These are phyloP conservation scores for Xestia c-nigrum DNA, from an alignment of 2,888 invertebrate genomes.

Conservation along the genomic window DNA sequence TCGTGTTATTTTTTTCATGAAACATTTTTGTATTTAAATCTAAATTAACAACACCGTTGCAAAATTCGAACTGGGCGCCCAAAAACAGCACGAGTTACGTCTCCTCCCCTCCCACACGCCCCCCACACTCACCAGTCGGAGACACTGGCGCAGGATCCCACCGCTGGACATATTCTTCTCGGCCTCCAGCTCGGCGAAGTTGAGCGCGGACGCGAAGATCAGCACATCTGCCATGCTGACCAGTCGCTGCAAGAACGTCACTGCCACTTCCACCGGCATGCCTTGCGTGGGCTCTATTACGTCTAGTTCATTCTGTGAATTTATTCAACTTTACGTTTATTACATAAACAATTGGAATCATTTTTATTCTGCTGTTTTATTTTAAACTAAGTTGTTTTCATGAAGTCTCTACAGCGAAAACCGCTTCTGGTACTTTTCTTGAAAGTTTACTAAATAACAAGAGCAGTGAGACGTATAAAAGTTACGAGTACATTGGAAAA, in stretches of 20 bases:
- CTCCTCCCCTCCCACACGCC: too few relatives aligned
- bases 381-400: not conserved
- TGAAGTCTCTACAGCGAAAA: not conserved
- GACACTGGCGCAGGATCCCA: constrained; percentile 99
- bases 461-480: not conserved
- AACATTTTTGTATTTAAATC: not conserved
- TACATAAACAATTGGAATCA: not conserved
- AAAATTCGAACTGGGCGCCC: not conserved
- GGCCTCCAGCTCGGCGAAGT: constrained; percentile 99
- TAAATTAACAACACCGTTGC: not conserved
- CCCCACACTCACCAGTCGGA: constrained; percentile 94
- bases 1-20: constrained; percentile 40
- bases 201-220: constrained; percentile 99
- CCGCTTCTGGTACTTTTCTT: not conserved
- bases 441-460: not conserved
- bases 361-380: not conserved
- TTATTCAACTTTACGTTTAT: not conserved
- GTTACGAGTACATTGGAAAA: not conserved
- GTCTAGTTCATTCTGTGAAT: constrained; percentile 97
- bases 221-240: constrained; percentile 99
- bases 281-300: constrained; percentile 99
- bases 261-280: constrained; percentile 99
- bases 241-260: constrained; percentile 99
- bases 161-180: constrained; percentile 99
- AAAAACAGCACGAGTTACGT: constrained; percentile 61